Evolutionary conservation across 1,140 invertebrate genomes (phyloP).

Genomic region (Temnothorax curvispinosus): DNA sequence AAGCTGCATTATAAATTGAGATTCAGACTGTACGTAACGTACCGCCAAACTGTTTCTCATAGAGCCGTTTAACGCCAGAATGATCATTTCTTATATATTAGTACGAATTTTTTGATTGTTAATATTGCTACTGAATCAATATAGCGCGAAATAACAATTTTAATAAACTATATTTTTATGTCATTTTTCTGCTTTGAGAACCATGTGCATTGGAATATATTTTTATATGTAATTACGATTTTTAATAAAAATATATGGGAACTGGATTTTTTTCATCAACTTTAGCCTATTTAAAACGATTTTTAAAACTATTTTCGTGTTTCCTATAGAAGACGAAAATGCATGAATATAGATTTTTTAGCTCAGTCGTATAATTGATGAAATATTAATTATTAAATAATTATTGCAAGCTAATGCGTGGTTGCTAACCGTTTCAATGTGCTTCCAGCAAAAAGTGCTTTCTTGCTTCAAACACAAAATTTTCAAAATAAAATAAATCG

Average conservation of each 20-base stretch:
- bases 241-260: neutral
- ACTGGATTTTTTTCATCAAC: neutral
- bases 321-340: neutral
- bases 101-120: neutral
- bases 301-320: neutral
- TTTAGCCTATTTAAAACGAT: neutral
- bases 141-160: neutral
- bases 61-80: neutral
- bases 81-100: neutral
- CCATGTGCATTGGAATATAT: neutral
- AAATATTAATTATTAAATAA: neutral
- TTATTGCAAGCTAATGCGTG: neutral
- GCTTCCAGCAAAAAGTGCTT: neutral
- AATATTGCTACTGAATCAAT: neutral
- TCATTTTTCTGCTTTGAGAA: neutral
- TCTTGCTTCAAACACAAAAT: neutral
- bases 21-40: conserved; percentile 2
- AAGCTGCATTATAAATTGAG: neutral
- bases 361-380: neutral
- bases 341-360: neutral
- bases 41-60: neutral
- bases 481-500: neutral
- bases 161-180: neutral
- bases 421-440: neutral
- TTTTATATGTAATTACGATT: conserved; percentile 9